Conservation (phyloP, 1,140 invertebrate genomes). For the Temnothorax curvispinosus region DNA sequence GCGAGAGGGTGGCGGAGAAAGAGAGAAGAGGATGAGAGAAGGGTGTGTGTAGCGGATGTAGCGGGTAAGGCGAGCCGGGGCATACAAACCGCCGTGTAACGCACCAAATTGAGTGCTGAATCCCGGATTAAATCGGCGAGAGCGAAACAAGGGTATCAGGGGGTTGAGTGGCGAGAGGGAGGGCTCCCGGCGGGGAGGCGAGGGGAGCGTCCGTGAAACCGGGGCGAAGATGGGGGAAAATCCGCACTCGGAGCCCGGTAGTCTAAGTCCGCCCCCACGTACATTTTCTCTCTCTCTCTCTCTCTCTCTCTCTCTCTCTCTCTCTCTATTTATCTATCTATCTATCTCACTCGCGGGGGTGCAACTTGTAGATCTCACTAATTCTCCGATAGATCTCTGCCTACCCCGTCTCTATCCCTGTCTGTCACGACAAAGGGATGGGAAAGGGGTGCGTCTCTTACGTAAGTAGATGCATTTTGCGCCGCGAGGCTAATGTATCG, state of each 20-base stretch:
- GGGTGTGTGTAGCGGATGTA: constrained; percentile 54
- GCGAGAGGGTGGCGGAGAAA: constrained; percentile 33
- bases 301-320: constrained; percentile 25
- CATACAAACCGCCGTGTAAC: constrained; percentile 84
- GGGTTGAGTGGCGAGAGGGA: constrained; percentile 45
- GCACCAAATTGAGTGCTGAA: constrained; percentile 86
- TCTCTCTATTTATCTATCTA: not conserved
- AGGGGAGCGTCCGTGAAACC: constrained; percentile 54
- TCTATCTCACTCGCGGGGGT: constrained; percentile 15
- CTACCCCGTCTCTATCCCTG: constrained; percentile 49
- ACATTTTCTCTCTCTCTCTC: constrained; percentile 1
- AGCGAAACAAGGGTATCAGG: constrained; percentile 69
- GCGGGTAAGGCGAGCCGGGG: constrained; percentile 73
- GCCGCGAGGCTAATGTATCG: constrained; percentile 43
- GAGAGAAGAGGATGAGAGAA: constrained; percentile 34
- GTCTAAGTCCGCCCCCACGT: constrained; percentile 51
- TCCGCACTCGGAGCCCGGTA: constrained; percentile 43
- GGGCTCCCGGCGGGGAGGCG: not conserved
- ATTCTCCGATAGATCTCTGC: constrained; percentile 68
- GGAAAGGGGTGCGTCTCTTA: constrained; percentile 44
- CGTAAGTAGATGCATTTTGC: constrained; percentile 56
- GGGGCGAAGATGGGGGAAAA: constrained; percentile 65
- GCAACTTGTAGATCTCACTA: constrained; percentile 65
- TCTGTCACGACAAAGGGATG: constrained; percentile 41
- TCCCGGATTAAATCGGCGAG: constrained; percentile 83